Evolutionary conservation across 2,797 vertebrate genomes (phyloP), one percentile per base, ranked within the genome.

Genomic region (Enteromius trimaculatus): DNA sequence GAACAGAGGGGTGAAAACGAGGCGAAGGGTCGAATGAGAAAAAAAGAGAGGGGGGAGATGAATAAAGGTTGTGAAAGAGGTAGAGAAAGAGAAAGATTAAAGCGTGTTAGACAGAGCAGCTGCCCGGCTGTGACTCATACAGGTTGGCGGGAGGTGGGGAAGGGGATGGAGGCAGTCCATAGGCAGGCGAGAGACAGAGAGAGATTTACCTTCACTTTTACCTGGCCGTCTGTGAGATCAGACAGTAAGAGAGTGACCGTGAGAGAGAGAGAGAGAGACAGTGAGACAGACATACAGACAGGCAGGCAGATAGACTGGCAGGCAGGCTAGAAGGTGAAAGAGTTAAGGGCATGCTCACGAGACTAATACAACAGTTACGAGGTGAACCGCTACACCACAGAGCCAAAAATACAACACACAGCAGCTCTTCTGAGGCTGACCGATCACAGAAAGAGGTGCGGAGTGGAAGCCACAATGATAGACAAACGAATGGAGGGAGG

Each of bases 131-230:
- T 85, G 88, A 79, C 88, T 88, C 90, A 89, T 80, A 90, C 92
- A 94, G 92, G 89, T 91, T 92, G 92, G 92, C 89, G 85, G 92
- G 93, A 91, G 92, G 23, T 62, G 76, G 88, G 85, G 90, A 90
- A 90, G 89, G 92, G 92, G 89, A 93, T 93, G 93, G 89, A 94
- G 92, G 94, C 95, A 96, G 94, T 95, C 95, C 94, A 92, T 91
- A 95, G 93, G 95, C 95, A 95, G 94, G 94, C 93, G 91, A 94
- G 93, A 94, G 85, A 89, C 82, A 75, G 92, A 91, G 92, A 93
- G 90, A 95, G 93, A 95, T 96, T 96, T 96, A 96, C 95, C 95
- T 96, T 93, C 90, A 92, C 93, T 92, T 94, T 95, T 95, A 96
- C 95, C 95, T 95, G 94, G 95, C 92, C 93, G 89, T 94, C 95